Evolutionary conservation across 2,113 vertebrate genomes (phyloP).

Genomic region (Phainopepla nitens): DNA sequence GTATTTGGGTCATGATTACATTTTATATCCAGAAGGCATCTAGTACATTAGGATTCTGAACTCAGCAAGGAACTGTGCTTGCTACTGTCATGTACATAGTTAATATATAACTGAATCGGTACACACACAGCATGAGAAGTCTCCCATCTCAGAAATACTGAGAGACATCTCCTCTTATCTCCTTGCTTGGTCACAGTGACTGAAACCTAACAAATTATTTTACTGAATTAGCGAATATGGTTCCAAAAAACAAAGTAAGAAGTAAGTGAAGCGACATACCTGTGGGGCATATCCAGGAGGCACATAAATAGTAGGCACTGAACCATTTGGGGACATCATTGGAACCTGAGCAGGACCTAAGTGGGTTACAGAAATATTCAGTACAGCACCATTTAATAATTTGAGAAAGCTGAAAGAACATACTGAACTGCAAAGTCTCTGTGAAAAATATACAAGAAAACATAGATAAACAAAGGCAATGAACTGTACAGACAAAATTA

Average conservation of each 20-base stretch:
- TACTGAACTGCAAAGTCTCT: conserved; percentile 4
- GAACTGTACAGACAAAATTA: background rate
- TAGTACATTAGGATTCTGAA: background rate
- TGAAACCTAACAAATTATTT: background rate
- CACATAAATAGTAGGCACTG: conserved; percentile 84
- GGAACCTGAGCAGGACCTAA: conserved; percentile 85
- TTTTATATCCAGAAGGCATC: background rate
- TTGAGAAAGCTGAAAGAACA: conserved; percentile 23
- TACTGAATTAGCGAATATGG: background rate
- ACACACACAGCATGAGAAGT: background rate
- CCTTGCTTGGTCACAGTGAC: background rate
- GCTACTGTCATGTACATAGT: background rate
- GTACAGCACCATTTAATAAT: background rate
- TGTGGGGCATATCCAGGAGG: conserved; percentile 84
- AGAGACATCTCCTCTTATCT: background rate
- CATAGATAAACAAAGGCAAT: conserved; percentile 4
- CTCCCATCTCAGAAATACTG: background rate
- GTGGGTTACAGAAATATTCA: conserved; percentile 56
- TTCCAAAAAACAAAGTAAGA: background rate
- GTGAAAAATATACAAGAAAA: conserved; percentile 35
- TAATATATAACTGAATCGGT: background rate
- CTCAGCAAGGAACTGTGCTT: background rate
- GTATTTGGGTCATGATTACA: background rate
- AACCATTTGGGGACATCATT: conserved; percentile 86
- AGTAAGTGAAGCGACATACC: conserved; percentile 62